phyloP scores from a whole-genome alignment of 2,888 invertebrate genomes.

The Platerodrilus igneus region DNA sequence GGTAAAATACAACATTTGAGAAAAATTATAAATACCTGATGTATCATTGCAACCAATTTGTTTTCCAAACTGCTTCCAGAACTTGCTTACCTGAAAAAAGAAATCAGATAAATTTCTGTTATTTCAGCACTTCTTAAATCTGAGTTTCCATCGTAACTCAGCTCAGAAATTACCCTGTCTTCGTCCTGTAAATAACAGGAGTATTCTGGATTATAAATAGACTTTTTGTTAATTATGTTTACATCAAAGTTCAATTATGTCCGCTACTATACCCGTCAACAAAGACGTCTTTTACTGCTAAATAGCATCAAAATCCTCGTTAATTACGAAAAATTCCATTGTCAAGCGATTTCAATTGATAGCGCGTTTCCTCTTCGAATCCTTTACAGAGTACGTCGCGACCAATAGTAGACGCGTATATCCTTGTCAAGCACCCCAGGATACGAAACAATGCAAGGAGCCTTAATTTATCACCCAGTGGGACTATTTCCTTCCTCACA shows the following conservation, averaged over 20 bases:
- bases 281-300: constrained; percentile 19
- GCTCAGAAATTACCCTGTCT: no score
- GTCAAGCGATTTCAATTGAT: constrained; percentile 46
- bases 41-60: no score
- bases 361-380: constrained; percentile 41
- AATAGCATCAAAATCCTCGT: constrained; percentile 37
- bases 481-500: constrained; percentile 46
- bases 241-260: constrained; percentile 11
- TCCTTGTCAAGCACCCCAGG: constrained; percentile 45
- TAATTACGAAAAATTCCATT: constrained; percentile 45
- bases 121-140: no score
- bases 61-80: no score
- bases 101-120: no score
- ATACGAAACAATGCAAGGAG: constrained; percentile 46
- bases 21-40: no score
- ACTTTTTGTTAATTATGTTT: constrained; percentile 17
- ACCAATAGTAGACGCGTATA: constrained; percentile 41
- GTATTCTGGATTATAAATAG: no score
- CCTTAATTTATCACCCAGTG: constrained; percentile 48
- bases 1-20: no score
- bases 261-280: constrained; percentile 3
- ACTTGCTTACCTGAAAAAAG: no score
- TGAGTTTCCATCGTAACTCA: no score
- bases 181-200: no score
- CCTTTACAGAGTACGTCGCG: constrained; percentile 39